Evolutionary conservation across 2,888 invertebrate species (phyloP), one percentile per base, ranked within the genome.

Genomic region (Chydorus sphaericus): DNA sequence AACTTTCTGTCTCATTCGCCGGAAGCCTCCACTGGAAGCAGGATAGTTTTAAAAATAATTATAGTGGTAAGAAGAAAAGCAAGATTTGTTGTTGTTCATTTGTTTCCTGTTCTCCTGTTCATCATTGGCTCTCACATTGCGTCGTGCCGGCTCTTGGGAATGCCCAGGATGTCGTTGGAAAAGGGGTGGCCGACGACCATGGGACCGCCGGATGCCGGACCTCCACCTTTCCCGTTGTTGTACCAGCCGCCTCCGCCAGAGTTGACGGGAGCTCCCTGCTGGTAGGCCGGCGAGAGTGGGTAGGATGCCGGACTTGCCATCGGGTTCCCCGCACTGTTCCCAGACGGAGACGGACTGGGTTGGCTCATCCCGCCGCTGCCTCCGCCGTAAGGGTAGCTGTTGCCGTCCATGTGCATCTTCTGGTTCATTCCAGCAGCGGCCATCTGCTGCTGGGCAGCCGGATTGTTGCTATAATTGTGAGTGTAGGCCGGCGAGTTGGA

Each of bases 261-360:
- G 23, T 53, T 53, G 44, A 44, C 44, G n/a, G n/a, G n/a, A 28
- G 28, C 44, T 4, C 52, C 52, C 33, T 55, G 55, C 37, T 55
- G 55, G 36, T 55, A 55, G n/a, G 55, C 55, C 26, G 55, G 55
- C 23, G 48, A 49, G 33, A 49, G 36, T 6, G 55, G 55, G 48
- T 55, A 55, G 31, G 48, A 48, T n/a, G 55, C 55, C 8, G 55
- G 55, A 33, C 55, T 55, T 23, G 55, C 55, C 55, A 55, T 55
- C 26, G 28, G 55, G n/a, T n/a, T n/a, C 36, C 37, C 53, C 14
- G 55, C 55, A 31, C 48, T 55, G n/a, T n/a, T n/a, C n/a, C n/a
- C n/a, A 26, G 55, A 55, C 36, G 52, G 52, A 30, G 55, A 55
- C 14, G 55, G 48, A 11, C 48, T 31, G 16, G 55, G 48, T 11